These are phyloP conservation scores for Pseudorhiza aurosa DNA, from an alignment of 30 jellyfish, hydroid and myxozoan genomes.

Conservation along the genomic window DNA sequence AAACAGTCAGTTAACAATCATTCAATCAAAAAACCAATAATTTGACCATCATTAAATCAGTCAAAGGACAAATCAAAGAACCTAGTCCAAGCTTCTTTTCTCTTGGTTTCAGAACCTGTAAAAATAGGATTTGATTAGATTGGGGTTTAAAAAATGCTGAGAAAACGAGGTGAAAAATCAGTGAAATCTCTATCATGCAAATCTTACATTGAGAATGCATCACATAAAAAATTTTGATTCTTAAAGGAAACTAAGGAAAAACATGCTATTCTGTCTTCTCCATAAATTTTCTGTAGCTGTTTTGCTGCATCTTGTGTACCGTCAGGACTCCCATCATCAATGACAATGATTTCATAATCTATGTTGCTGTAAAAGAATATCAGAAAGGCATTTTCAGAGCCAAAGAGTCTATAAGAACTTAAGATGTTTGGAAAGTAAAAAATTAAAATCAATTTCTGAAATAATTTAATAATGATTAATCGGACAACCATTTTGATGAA, in stretches of 20 bases:
- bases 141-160: neutral
- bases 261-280: conserved; percentile 85
- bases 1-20: too few species aligned
- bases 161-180: neutral
- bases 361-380: conserved; percentile 50
- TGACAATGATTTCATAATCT: conserved; percentile 75
- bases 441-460: too few species aligned
- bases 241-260: neutral
- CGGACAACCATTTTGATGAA: too few species aligned
- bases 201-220: too few species aligned
- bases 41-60: too few species aligned
- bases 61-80: too few species aligned
- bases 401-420: too few species aligned
- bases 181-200: neutral
- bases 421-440: too few species aligned
- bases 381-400: too few species aligned
- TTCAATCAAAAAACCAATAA: too few species aligned
- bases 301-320: conserved; percentile 95
- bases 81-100: conserved; percentile 97
- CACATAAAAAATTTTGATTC: too few species aligned
- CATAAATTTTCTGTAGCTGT: conserved; percentile 81
- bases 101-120: conserved; percentile 87
- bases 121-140: neutral
- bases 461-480: too few species aligned
- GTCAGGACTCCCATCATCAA: conserved; percentile 99